Conservation (phyloP, 2,113 vertebrate genomes). For the Lucifuga dentata region DNA sequence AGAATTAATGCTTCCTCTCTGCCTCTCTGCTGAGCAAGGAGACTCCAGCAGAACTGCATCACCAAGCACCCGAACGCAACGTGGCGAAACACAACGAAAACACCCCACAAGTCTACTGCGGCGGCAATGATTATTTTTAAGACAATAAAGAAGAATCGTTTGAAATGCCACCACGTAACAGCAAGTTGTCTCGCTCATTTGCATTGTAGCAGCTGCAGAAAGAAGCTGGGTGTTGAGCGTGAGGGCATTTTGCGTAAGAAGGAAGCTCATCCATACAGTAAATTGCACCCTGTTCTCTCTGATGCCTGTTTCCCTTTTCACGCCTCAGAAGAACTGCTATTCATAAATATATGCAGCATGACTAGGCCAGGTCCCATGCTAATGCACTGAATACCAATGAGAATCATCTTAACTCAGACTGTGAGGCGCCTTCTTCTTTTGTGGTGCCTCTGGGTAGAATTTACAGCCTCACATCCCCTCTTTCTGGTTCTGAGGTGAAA, state of each 20-base stretch:
- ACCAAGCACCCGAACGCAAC: slow-evolving; percentile 5
- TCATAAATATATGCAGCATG: slow-evolving; percentile 69
- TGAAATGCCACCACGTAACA: slow-evolving; percentile 16
- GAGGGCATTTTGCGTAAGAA: slow-evolving; percentile 31
- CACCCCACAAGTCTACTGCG: too few species aligned
- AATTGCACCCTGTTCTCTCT: slow-evolving; percentile 45
- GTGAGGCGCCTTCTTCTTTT: slow-evolving; percentile 45
- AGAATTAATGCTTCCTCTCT: slow-evolving; percentile 69
- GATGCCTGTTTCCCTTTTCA: slow-evolving; percentile 37
- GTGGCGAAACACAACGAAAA: neutral
- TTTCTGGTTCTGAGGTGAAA: slow-evolving; percentile 53
- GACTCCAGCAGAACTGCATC: slow-evolving; percentile 31
- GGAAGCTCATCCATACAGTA: slow-evolving; percentile 28
- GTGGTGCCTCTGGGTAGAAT: slow-evolving; percentile 53
- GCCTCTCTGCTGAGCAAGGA: slow-evolving; percentile 58
- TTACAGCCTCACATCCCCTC: slow-evolving; percentile 40
- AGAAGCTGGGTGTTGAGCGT: slow-evolving; percentile 3
- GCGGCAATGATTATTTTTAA: neutral
- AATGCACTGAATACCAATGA: slow-evolving; percentile 67
- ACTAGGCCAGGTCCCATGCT: slow-evolving; percentile 44
- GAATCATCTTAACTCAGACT: slow-evolving; percentile 27
- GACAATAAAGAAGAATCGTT: slow-evolving; percentile 13
- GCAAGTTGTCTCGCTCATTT: neutral
- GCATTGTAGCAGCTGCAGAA: slow-evolving; percentile 13
- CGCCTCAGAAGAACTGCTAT: slow-evolving; percentile 54